Base-by-base conservation (phyloP, 2,113 vertebrate genomes). In the Centropus bengalensis region DNA sequence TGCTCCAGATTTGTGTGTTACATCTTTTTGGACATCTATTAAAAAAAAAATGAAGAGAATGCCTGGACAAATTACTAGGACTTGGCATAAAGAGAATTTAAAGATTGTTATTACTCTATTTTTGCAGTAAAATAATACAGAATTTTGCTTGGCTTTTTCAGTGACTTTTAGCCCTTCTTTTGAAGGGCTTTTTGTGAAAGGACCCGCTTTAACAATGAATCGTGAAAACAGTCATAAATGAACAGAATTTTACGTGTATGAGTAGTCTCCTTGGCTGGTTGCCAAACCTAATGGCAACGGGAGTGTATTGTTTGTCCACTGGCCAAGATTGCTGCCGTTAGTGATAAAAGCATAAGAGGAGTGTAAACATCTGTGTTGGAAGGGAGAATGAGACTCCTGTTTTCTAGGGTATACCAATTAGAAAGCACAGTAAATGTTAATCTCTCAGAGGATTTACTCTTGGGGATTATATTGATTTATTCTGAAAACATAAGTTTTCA, bases 281-380 rank as follows among this genome's bases (percentile, higher is more conserved):
- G 87, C 92, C 82, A 89, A 13, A 49, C 73, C 49, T 64, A 92
- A 92, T 96, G 92, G 92, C 86, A 91, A 27, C 89, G 14, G 76
- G 93, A 95, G 88, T 88, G 87, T 81, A 24, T 75, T 91, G 89
- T 96, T 96, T 96, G 93, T 96, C 93, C 82, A 85, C 30, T 19
- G 12, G 93, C 91, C 93, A 96, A 91, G 86, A 93, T 94, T 96
- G 79, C 90, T 95, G 93, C 88, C 4, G 52, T 94, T 96, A 64
- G 80, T 93, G 94, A 96, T 96, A 96, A 95, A 95, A 94, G 86
- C 79, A 0, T 60, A 52, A 74, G 44, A 69, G 64, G 85, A 95
- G 67, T 68, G 89, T 95, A 95, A 95, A 96, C 89, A 92, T 95
- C 91, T 93, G 82, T 86, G 78, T 94, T 76, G 45, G 88, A 80